Evolutionary conservation across 92 coral and sea anemone genomes (phyloP).

Genomic region (Pocillopora meandrina): DNA sequence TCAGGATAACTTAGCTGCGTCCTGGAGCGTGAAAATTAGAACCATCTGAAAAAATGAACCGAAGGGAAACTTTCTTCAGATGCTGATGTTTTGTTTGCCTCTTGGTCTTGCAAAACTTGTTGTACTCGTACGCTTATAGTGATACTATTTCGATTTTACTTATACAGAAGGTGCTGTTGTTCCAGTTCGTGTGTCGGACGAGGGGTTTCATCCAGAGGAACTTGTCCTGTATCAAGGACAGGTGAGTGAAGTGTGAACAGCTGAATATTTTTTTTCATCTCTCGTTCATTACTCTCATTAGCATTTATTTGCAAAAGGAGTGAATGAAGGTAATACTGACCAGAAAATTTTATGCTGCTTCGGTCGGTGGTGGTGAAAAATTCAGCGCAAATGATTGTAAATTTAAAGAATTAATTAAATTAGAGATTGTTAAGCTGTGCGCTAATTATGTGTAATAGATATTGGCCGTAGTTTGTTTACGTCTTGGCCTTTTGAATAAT

Average conservation of each 20-base stretch:
- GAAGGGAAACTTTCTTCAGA: no score
- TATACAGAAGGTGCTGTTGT: slow-evolving; percentile 48
- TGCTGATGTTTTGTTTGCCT: background rate
- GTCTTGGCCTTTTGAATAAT: no score
- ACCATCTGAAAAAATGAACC: no score
- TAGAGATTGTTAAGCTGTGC: no score
- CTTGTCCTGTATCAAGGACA: slow-evolving; percentile 57
- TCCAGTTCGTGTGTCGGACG: slow-evolving; percentile 29
- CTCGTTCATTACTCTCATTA: background rate
- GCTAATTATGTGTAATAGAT: no score
- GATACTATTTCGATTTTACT: background rate
- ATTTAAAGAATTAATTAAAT: no score
- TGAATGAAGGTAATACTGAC: background rate
- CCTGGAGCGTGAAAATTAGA: slow-evolving; percentile 28
- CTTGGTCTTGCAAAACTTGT: no score
- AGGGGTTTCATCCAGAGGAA: slow-evolving; percentile 49
- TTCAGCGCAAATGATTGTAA: no score
- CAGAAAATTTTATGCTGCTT: background rate
- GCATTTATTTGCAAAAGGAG: background rate
- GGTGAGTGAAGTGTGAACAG: slow-evolving; percentile 17
- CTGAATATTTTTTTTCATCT: background rate
- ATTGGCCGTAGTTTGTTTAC: no score
- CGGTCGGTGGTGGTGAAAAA: background rate
- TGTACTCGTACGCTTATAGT: no score
- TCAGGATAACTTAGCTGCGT: slow-evolving; percentile 18